phyloP scores from a whole-genome alignment of 2,113 vertebrate genomes.

The Mobula hypostoma region DNA sequence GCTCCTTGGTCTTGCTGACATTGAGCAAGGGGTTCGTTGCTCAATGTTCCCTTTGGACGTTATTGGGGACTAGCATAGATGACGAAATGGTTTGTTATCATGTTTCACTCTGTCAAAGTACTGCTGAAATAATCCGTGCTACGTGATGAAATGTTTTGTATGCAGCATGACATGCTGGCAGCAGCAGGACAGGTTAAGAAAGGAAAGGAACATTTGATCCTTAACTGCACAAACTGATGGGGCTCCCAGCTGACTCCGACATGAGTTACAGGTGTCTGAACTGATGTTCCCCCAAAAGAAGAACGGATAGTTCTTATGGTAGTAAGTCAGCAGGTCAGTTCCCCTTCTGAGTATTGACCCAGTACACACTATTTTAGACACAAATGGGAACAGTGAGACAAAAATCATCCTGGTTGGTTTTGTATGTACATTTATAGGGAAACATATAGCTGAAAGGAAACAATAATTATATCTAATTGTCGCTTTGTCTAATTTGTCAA shows the following conservation, averaged over 20 bases:
- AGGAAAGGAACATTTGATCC: not conserved
- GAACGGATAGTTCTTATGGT: not conserved
- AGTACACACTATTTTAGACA: not conserved
- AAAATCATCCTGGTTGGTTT: not conserved
- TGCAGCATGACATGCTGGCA: not conserved
- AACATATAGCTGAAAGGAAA: not conserved
- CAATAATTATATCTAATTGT: slow-evolving; percentile 3
- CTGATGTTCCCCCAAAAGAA: not conserved
- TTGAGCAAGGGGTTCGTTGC: no score
- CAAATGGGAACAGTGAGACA: not conserved
- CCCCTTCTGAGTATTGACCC: not conserved
- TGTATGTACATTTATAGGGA: not conserved
- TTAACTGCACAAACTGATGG: not conserved
- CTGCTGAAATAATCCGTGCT: no score
- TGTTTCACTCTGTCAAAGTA: no score
- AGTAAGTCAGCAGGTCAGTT: not conserved
- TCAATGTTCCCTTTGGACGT: no score
- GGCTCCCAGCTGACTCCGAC: not conserved
- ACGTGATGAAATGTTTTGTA: not conserved
- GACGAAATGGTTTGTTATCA: no score
- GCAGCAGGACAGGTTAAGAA: not conserved
- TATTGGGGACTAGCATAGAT: no score
- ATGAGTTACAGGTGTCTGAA: not conserved
- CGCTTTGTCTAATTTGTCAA: not conserved
- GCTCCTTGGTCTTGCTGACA: no score